These are phyloP conservation scores for Propsilocerus akamusi DNA, from an alignment of 1,140 invertebrate genomes.

Conservation along the genomic window DNA sequence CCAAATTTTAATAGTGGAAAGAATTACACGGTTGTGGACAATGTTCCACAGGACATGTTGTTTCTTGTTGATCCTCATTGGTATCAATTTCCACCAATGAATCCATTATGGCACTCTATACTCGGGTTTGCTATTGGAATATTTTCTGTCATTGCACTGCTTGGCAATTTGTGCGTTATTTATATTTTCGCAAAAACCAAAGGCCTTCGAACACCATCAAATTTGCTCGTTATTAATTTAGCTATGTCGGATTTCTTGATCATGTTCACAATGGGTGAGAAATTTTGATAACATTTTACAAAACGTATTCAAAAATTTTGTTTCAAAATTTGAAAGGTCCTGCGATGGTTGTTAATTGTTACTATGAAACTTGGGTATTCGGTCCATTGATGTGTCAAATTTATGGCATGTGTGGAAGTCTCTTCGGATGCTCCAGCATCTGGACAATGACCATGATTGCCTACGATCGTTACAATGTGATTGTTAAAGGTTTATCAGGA, in stretches of 20 bases:
- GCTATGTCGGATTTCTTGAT: conserved; percentile 76
- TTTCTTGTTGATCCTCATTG: conserved; percentile 39
- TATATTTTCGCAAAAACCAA: conserved; percentile 8
- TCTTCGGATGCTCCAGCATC: conserved; percentile 67
- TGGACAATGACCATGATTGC: conserved; percentile 75
- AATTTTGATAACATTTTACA: too few relatives aligned
- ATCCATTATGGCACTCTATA: conserved; percentile 41
- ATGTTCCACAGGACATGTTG: conserved; percentile 35
- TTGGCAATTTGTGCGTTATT: background rate
- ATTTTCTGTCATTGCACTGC: conserved; percentile 38
- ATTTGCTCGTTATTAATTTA: conserved; percentile 67
- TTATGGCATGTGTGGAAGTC: conserved; percentile 58
- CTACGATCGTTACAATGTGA: conserved; percentile 73
- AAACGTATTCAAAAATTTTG: too few relatives aligned
- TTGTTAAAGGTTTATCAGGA: conserved; percentile 54
- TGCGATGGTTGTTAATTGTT: conserved; percentile 72
- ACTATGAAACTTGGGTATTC: conserved; percentile 69
- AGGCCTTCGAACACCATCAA: conserved; percentile 59
- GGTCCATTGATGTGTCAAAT: conserved; percentile 66
- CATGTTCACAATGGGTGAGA: conserved; percentile 67
- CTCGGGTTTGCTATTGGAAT: conserved; percentile 38
- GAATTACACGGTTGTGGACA: conserved; percentile 9
- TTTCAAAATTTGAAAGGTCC: too few relatives aligned
- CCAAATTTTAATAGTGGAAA: too few relatives aligned
- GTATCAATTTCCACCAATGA: conserved; percentile 44